Percentiles rank a stretch among this genome's conserved stretches.
These are phyloP conservation scores for Archilochus colubris DNA, from an alignment of 2,113 vertebrate species.

Conservation along the genomic window DNA sequence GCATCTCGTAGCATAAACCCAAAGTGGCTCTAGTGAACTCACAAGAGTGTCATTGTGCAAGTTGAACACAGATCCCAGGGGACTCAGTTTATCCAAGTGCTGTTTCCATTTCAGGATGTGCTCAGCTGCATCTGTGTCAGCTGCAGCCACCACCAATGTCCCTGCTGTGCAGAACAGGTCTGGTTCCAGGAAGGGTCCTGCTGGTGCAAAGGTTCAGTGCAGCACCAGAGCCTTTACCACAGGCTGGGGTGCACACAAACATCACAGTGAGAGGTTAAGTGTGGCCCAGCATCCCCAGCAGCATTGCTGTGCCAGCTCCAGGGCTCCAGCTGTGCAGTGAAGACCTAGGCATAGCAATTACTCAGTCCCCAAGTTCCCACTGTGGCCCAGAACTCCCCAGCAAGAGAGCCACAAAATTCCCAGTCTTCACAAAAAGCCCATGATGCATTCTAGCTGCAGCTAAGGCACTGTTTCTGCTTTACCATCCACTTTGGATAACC, in stretches of 20 bases:
- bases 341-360: neutral
- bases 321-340: neutral
- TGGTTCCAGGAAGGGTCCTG: neutral
- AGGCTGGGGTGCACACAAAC: accelerated
- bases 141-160: neutral
- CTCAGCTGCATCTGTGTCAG: neutral
- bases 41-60: neutral
- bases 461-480: neutral
- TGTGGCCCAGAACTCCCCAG: neutral
- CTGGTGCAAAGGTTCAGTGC: neutral
- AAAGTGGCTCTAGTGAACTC: neutral
- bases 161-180: accelerated
- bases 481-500: neutral
- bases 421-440: neutral
- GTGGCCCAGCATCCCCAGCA: neutral
- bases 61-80: neutral
- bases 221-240: neutral
- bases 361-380: neutral
- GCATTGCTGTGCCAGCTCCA: neutral
- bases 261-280: accelerated
- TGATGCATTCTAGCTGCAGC: neutral
- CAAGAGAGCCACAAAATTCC: neutral
- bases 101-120: neutral
- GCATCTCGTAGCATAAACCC: neutral
- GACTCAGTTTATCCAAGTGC: neutral